These are phyloP conservation scores for Malurus elegans DNA, from an alignment of 2,113 vertebrate genomes.

Conservation along the genomic window DNA sequence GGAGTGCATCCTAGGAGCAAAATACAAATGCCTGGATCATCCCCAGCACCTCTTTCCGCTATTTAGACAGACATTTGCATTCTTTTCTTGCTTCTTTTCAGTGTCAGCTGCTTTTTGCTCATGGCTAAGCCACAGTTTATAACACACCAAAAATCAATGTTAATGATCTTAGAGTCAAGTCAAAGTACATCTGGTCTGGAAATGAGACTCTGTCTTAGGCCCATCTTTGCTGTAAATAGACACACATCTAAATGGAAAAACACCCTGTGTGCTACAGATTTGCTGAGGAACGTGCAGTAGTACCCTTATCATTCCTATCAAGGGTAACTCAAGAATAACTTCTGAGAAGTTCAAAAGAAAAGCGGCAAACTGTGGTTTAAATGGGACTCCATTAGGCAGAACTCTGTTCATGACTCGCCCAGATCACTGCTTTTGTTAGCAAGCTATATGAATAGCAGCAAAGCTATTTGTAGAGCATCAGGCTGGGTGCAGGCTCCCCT, in stretches of 20 bases:
- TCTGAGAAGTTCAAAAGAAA: constrained; percentile 42
- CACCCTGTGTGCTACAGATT: neutral
- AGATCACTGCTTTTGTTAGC: constrained; percentile 3
- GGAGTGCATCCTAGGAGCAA: neutral
- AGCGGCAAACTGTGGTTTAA: neutral
- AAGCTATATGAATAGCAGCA: neutral
- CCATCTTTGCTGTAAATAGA: neutral
- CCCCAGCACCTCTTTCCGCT: neutral
- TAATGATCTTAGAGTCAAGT: neutral
- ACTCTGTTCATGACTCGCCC: neutral
- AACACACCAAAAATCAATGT: neutral
- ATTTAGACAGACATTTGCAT: neutral
- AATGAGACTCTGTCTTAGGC: neutral
- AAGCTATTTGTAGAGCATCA: neutral
- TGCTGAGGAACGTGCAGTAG: neutral
- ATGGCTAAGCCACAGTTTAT: neutral
- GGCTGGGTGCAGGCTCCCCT: neutral
- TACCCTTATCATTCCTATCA: constrained; percentile 3
- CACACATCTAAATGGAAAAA: neutral
- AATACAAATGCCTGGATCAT: neutral
- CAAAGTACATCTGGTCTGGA: constrained; percentile 1
- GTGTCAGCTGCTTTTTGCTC: neutral
- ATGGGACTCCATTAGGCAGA: constrained; percentile 25
- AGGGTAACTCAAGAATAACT: neutral
- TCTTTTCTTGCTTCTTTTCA: neutral